Conservation (phyloP, 2,797 vertebrate genomes). For the Fistularia tabacaria region DNA sequence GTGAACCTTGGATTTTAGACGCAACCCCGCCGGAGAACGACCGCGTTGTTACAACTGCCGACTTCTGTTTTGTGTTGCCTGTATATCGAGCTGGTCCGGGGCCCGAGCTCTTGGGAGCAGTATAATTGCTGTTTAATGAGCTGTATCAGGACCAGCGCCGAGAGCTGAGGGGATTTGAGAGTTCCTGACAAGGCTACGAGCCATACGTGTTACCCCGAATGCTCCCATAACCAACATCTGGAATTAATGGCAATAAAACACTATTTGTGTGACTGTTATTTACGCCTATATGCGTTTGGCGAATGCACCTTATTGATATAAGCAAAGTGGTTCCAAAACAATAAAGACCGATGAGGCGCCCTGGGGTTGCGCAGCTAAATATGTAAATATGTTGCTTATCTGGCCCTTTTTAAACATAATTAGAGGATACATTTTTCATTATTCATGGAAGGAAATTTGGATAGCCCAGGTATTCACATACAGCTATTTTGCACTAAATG, state of each 20-base stretch:
- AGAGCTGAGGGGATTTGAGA: conserved; percentile 53
- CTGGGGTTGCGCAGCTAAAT: no score
- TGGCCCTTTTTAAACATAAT: no score
- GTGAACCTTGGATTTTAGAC: conserved; percentile 16
- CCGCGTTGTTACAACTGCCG: conserved; percentile 27
- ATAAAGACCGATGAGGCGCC: no score
- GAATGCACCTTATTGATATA: no score
- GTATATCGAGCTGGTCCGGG: conserved; percentile 53
- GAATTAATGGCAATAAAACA: conserved; percentile 67
- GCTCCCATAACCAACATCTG: conserved; percentile 68
- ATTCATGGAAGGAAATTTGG: no score
- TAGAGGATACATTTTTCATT: no score
- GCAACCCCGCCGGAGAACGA: conserved; percentile 27
- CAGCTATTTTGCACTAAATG: no score
- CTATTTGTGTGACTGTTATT: conserved; percentile 49
- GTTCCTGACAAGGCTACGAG: conserved; percentile 48
- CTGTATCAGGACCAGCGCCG: conserved; percentile 57
- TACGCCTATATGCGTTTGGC: conserved; percentile 17
- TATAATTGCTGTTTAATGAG: conserved; percentile 68
- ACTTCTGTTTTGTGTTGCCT: conserved; percentile 57
- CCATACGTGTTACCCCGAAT: conserved; percentile 67
- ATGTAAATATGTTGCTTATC: no score
- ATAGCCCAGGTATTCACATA: no score
- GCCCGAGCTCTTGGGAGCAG: conserved; percentile 54
- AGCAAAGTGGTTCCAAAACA: conserved; percentile 12